Base-by-base conservation (phyloP, 2,797 vertebrate genomes). In the Periparus ater region DNA sequence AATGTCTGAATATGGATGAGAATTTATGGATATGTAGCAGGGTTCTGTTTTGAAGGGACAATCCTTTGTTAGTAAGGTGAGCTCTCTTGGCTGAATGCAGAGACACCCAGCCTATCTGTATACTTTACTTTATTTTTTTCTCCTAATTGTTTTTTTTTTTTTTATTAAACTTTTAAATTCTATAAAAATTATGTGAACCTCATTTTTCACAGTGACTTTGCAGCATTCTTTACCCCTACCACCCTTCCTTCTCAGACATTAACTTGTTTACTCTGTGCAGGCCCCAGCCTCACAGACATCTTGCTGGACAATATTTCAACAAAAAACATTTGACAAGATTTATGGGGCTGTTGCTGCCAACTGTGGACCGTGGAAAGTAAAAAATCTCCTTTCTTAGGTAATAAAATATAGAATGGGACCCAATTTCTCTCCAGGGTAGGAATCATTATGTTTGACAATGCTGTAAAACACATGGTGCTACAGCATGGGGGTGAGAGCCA, bases 351-450 rank as follows among this genome's bases (percentile, higher is more conserved):
- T 96, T 97, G 95, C 94, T 97, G 96, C 91, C 79, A 89, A 91
- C 96, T 95, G 88, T 78, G 67, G 95, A 89, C 92, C 76, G 88
- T 85, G 93, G 94, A 91, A 98, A 94, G 95, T 96, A 98, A 98
- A 98, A 98, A 97, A 97, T 97, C 96, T 97, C 96, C 95, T 95
- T 98, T 98, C 96, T 89, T 91, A 95, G 96, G 97, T 96, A 97
- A 96, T 98, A 98, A 98, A 98, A 96, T 90, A 97, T 88, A 97
- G 98, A 97, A 96, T 50, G 91, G 97, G 92, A 87, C 95, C 91
- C 95, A 96, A 95, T 97, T 98, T 96, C 96, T 97, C 97, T 97
- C 96, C 94, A 96, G 96, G 95, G 96, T 88, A 95, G 95, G 97
- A 98, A 97, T 97, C 96, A 95, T 98, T 97, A 89, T 94, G 96